Evolutionary conservation across 2,797 vertebrate species (phyloP).

Genomic region (Paguma larvata): DNA sequence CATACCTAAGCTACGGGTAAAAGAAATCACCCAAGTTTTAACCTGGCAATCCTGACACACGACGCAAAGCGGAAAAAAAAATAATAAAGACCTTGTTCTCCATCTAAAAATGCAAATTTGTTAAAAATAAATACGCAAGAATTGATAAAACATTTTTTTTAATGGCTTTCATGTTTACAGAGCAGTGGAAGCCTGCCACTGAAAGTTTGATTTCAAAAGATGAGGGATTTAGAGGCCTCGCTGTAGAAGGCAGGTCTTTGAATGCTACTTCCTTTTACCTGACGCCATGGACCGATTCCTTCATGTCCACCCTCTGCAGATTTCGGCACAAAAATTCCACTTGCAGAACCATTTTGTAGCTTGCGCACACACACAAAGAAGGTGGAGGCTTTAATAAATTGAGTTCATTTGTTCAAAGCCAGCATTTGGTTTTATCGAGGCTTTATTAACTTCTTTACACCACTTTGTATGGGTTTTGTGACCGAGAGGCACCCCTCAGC

Average conservation of each 20-base stretch:
- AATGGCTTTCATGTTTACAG: background rate
- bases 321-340: background rate
- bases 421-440: background rate
- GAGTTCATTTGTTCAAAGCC: conserved; percentile 2
- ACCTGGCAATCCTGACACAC: conserved; percentile 93
- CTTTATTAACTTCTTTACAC: background rate
- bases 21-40: conserved; percentile 93
- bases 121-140: conserved; percentile 72
- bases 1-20: conserved; percentile 90
- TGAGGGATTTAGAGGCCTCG: background rate
- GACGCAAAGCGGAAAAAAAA: conserved; percentile 91
- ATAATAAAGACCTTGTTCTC: conserved; percentile 83
- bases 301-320: conserved; percentile 22
- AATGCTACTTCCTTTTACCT: conserved; percentile 51
- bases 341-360: conserved; percentile 51
- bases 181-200: background rate
- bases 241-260: background rate
- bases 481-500: background rate
- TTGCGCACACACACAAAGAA: background rate
- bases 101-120: conserved; percentile 84
- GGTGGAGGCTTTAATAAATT: background rate
- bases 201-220: conserved; percentile 53
- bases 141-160: background rate
- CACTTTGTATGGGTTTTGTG: conserved; percentile 2
- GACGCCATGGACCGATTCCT: conserved; percentile 22